These are phyloP conservation scores for Aphidoletes aphidimyza DNA, from an alignment of 2,888 invertebrate species.

Conservation along the genomic window DNA sequence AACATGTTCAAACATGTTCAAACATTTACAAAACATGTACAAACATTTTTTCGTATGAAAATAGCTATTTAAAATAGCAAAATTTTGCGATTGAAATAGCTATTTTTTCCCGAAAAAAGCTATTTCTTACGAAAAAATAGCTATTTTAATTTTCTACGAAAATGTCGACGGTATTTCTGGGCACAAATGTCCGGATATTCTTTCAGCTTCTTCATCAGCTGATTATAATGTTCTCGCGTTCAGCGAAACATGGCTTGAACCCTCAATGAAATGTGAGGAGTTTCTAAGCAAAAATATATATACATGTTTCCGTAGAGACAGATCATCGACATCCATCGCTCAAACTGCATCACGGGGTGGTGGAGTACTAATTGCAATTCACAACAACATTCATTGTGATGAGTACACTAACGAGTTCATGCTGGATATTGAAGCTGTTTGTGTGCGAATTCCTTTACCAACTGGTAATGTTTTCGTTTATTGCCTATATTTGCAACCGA, in stretches of 20 bases:
- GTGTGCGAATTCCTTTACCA: background rate
- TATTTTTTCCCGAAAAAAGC: too few species aligned
- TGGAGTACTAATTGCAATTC: background rate
- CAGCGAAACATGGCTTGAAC: background rate
- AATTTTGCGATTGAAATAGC: too few species aligned
- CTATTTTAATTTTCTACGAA: background rate
- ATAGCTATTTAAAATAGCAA: too few species aligned
- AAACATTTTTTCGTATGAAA: too few species aligned
- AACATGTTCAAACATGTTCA: too few species aligned
- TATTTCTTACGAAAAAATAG: background rate
- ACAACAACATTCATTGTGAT: background rate
- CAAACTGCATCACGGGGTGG: background rate
- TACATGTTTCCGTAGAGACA: background rate
- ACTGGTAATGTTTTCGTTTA: background rate
- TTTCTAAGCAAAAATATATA: background rate
- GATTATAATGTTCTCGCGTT: background rate
- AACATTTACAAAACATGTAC: too few species aligned
- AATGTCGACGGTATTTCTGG: slow-evolving; percentile 21
- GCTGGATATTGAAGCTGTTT: background rate
- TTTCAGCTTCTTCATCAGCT: background rate
- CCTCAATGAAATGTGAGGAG: background rate
- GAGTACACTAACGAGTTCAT: background rate
- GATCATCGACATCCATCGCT: background rate
- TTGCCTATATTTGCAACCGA: background rate
- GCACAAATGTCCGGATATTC: background rate